Percentiles rank a stretch among this genome's conserved stretches.
These are phyloP conservation scores for Zhengitettix transpicula DNA, from an alignment of 2,888 invertebrate genomes.

Conservation along the genomic window DNA sequence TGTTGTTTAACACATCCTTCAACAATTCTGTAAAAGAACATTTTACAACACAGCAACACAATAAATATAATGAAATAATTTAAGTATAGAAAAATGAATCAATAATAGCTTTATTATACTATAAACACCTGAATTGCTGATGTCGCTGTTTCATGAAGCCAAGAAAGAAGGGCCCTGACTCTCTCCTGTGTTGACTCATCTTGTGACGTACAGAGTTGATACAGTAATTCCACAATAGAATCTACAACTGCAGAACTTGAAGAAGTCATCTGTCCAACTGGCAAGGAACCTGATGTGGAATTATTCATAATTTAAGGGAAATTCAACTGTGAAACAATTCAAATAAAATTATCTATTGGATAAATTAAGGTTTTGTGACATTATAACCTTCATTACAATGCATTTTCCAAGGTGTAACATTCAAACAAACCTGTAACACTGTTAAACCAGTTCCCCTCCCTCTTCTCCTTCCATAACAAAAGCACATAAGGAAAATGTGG, in stretches of 20 bases:
- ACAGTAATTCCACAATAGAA: conserved; percentile 63
- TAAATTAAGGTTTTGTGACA: no score
- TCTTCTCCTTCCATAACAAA: no score
- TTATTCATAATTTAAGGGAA: neutral
- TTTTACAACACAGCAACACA: no score
- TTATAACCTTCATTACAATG: no score
- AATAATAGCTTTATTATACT: neutral
- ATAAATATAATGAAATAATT: neutral
- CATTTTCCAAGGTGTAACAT: no score
- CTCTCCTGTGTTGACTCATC: conserved; percentile 41
- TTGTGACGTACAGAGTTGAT: conserved; percentile 52
- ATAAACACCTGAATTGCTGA: conserved; percentile 23
- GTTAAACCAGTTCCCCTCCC: no score
- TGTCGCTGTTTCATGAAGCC: conserved; percentile 46
- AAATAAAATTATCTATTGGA: neutral
- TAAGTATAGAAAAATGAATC: neutral
- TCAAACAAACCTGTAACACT: no score
- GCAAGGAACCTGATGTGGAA: conserved; percentile 4
- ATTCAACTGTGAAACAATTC: neutral
- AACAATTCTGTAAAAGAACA: no score
- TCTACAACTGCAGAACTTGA: conserved; percentile 25
- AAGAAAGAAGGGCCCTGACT: conserved; percentile 48
- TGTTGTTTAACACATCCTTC: no score
- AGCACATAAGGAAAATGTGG: no score
- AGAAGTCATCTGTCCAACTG: conserved; percentile 20